These are phyloP conservation scores for Pteruthius melanotis DNA, from an alignment of 2,113 vertebrate genomes.

Conservation along the genomic window DNA sequence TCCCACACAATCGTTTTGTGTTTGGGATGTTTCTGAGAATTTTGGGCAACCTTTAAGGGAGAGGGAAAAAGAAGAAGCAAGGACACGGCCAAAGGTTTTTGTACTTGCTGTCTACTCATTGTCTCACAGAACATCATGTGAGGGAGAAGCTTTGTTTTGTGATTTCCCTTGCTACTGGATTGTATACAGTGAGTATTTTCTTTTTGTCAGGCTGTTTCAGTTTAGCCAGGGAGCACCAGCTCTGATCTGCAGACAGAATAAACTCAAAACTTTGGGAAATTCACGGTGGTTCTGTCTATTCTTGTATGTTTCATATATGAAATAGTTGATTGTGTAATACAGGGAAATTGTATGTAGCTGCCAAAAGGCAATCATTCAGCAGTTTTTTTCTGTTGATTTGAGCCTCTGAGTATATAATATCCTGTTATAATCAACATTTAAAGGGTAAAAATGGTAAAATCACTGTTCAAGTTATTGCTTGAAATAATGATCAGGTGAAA, in stretches of 20 bases:
- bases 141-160: background rate
- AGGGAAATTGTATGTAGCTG: background rate
- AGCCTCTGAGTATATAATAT: background rate
- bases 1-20: background rate
- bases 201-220: background rate
- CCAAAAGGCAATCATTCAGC: background rate
- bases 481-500: background rate
- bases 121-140: background rate
- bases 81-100: background rate
- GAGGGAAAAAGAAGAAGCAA: background rate
- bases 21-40: background rate
- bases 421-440: background rate
- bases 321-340: slow-evolving; percentile 27
- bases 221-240: background rate
- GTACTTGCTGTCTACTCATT: background rate
- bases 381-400: background rate
- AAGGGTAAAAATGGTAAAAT: background rate
- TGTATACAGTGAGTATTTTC: background rate
- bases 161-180: background rate
- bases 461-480: background rate
- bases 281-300: background rate
- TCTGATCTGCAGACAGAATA: background rate
- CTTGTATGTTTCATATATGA: background rate
- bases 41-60: background rate
- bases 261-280: background rate